These are phyloP conservation scores for Castor canadensis DNA, from an alignment of 2,113 vertebrate genomes.

Conservation along the genomic window DNA sequence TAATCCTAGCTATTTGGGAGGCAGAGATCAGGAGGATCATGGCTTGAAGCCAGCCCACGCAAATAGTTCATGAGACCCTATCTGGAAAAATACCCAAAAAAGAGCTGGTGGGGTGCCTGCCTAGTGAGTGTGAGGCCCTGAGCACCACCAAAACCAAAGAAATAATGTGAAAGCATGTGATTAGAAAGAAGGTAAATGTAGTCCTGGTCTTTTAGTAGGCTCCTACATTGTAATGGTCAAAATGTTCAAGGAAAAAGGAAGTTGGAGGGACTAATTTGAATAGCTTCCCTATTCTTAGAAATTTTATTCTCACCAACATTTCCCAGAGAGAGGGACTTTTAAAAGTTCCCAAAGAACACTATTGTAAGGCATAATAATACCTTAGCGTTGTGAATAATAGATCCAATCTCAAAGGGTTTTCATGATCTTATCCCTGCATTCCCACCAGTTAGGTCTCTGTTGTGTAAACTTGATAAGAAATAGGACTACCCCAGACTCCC, in stretches of 20 bases:
- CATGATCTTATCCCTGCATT: slow-evolving; percentile 19
- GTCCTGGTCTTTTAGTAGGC: slow-evolving; percentile 48
- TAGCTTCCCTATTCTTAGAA: slow-evolving; percentile 60
- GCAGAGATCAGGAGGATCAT: too few relatives aligned
- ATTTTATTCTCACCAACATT: slow-evolving; percentile 37
- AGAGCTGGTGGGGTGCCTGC: too few relatives aligned
- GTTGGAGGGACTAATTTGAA: slow-evolving; percentile 40
- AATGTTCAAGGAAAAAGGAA: slow-evolving; percentile 29
- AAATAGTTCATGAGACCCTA: too few relatives aligned
- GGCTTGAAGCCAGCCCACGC: too few relatives aligned
- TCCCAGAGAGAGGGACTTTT: slow-evolving; percentile 35
- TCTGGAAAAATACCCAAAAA: too few relatives aligned
- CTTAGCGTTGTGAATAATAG: slow-evolving; percentile 4
- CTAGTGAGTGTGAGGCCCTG: too few relatives aligned
- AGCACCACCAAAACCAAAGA: too few relatives aligned
- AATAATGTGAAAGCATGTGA: slow-evolving; percentile 6
- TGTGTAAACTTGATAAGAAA: not conserved
- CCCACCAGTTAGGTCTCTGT: not conserved
- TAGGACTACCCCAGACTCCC: not conserved
- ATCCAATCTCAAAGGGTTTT: slow-evolving; percentile 13
- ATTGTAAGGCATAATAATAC: slow-evolving; percentile 41
- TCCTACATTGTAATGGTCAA: slow-evolving; percentile 15
- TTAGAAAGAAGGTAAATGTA: slow-evolving; percentile 2
- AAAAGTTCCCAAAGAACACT: slow-evolving; percentile 44
- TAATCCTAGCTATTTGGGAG: too few relatives aligned